Evolutionary conservation across 1,140 invertebrate genomes (phyloP).

Genomic region (Sycophila sp.): DNA sequence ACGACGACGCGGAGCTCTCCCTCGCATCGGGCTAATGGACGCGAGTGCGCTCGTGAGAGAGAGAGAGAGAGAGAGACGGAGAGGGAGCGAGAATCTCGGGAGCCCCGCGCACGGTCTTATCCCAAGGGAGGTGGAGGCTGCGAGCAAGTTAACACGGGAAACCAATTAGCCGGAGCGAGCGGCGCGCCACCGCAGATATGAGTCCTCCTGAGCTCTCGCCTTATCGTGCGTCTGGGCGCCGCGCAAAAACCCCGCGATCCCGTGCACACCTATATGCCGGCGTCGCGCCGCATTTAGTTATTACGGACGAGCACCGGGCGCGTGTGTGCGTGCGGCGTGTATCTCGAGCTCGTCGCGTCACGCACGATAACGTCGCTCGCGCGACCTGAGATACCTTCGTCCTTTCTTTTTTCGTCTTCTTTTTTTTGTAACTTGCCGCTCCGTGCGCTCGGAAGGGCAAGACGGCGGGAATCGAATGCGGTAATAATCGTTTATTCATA

Average conservation of each 20-base stretch:
- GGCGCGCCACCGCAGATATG: slow-evolving; percentile 58
- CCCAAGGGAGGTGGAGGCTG: slow-evolving; percentile 60
- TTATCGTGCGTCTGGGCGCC: slow-evolving; percentile 55
- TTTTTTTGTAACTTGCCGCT: no score
- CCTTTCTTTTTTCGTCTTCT: background rate
- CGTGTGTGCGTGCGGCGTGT: background rate
- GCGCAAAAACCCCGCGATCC: slow-evolving; percentile 45
- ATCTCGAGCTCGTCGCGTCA: background rate
- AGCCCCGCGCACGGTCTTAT: slow-evolving; percentile 59
- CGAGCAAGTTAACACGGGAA: slow-evolving; percentile 60
- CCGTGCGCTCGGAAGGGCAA: background rate
- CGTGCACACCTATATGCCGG: slow-evolving; percentile 41
- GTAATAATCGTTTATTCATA: slow-evolving; percentile 33
- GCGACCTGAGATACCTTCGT: background rate
- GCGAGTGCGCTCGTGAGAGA: slow-evolving; percentile 13
- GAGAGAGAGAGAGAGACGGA: background rate
- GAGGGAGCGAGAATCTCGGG: slow-evolving; percentile 32
- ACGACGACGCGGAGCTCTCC: slow-evolving; percentile 16
- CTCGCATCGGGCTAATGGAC: slow-evolving; percentile 26
- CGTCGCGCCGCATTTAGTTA: background rate
- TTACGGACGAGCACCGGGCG: background rate
- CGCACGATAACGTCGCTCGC: background rate
- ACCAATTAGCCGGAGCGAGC: slow-evolving; percentile 64
- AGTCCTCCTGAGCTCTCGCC: slow-evolving; percentile 43
- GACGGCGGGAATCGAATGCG: background rate